A percentile compares a stretch with the other conserved stretches of the same genome.
Evolutionary conservation across 2,797 vertebrate species (phyloP).

Genomic region (Percopsis omiscomaycus): DNA sequence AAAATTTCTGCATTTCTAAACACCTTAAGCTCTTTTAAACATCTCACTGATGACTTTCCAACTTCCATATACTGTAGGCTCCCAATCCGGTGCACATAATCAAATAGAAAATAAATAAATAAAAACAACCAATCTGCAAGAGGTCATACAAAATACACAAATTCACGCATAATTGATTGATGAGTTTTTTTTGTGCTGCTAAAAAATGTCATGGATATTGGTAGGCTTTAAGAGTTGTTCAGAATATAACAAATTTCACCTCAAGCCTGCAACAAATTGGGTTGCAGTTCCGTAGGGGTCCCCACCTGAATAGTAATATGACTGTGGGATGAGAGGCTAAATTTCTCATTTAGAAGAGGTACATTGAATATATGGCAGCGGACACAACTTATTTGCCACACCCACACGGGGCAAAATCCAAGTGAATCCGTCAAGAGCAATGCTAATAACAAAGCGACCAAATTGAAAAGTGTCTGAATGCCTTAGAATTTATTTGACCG

Average conservation of each 20-base stretch:
- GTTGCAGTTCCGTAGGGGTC: not conserved
- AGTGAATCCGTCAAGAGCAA: slow-evolving; percentile 17
- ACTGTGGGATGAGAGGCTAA: not conserved
- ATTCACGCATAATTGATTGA: not conserved
- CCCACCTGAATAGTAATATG: no score
- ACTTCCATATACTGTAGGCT: not conserved
- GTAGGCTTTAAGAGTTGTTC: not conserved
- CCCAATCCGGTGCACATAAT: not conserved
- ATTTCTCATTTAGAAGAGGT: not conserved
- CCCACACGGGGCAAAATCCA: not conserved
- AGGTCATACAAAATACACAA: not conserved
- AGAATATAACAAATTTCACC: not conserved
- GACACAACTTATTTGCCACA: no score
- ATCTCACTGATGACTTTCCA: no score
- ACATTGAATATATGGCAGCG: no score
- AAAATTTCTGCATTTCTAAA: no score
- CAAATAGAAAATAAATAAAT: not conserved
- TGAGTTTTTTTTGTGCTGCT: no score
- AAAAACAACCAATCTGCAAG: not conserved
- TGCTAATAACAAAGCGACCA: slow-evolving; percentile 19
- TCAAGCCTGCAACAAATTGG: no score
- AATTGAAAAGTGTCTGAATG: slow-evolving; percentile 25
- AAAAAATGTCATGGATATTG: not conserved
- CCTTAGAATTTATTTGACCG: not conserved
- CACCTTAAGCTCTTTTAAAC: no score